phyloP scores from a whole-genome alignment of 2,888 invertebrate genomes.

The Hipparchia semele region DNA sequence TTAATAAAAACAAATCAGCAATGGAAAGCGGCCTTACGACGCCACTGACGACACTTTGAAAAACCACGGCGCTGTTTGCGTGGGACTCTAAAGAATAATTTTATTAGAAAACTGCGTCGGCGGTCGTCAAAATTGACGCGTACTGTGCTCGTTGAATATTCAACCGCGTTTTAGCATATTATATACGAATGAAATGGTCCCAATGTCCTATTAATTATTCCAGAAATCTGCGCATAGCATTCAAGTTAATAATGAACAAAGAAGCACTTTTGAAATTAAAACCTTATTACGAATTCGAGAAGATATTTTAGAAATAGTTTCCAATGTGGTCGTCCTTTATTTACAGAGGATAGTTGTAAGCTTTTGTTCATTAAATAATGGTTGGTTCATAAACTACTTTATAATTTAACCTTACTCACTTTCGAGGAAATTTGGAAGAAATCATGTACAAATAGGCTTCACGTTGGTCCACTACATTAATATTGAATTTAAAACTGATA shows the following conservation, averaged over 20 bases:
- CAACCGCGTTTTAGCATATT: conserved; percentile 39
- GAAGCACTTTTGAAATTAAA: conserved; percentile 10
- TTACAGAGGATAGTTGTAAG: too few species aligned
- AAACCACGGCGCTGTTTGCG: conserved; percentile 53
- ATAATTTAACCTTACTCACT: too few species aligned
- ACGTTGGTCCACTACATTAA: too few species aligned
- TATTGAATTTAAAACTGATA: too few species aligned
- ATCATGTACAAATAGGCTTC: too few species aligned
- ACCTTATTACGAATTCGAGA: conserved; percentile 2
- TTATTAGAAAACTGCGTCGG: conserved; percentile 62
- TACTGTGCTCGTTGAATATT: conserved; percentile 55
- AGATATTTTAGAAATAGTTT: too few species aligned
- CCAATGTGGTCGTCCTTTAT: too few species aligned
- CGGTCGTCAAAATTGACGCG: conserved; percentile 57
- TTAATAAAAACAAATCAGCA: conserved; percentile 68
- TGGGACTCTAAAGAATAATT: conserved; percentile 55
- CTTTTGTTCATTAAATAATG: too few species aligned
- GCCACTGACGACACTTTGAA: conserved; percentile 61
- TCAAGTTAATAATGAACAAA: conserved; percentile 20
- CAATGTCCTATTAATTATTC: conserved; percentile 26
- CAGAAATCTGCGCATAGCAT: not conserved
- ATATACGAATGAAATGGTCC: conserved; percentile 33
- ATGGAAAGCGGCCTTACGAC: conserved; percentile 62
- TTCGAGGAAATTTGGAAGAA: too few species aligned
- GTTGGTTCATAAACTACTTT: too few species aligned